These are phyloP conservation scores for Temnothorax ravouxi DNA, from an alignment of 2,888 invertebrate species.

Conservation along the genomic window DNA sequence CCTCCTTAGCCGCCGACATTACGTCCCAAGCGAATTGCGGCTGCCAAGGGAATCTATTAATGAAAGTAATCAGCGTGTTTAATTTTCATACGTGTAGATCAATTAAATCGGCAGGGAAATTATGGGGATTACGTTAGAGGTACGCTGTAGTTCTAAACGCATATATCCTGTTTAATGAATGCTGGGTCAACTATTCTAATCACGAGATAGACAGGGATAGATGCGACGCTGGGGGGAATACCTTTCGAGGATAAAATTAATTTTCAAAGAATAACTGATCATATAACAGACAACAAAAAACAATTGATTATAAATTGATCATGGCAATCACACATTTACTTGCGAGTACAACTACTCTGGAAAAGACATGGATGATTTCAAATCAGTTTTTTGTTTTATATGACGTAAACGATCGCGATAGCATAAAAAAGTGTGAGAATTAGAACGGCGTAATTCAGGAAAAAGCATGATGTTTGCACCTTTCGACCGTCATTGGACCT, in stretches of 20 bases:
- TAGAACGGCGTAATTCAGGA: background rate
- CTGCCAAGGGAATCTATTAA: constrained; percentile 88
- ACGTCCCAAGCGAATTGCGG: constrained; percentile 89
- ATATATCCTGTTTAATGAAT: background rate
- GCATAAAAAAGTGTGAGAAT: background rate
- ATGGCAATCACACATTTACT: background rate
- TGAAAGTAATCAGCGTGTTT: constrained; percentile 31
- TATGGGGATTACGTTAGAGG: background rate
- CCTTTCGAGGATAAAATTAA: background rate
- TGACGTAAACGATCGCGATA: background rate
- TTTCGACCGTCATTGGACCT: constrained; percentile 88
- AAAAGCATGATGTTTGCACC: constrained; percentile 65
- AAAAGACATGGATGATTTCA: background rate
- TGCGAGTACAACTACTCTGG: background rate
- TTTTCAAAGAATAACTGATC: background rate
- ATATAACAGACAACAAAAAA: background rate
- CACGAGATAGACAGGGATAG: background rate
- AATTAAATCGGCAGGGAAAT: background rate
- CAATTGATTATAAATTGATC: background rate
- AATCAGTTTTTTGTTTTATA: background rate
- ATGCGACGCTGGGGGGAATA: background rate
- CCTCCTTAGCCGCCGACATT: constrained; percentile 88
- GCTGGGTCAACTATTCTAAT: background rate
- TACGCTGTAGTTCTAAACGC: background rate
- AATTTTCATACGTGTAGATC: constrained; percentile 30